Conservation (phyloP, 2,888 invertebrate species). For the Pristionchus maxplancki region DNA sequence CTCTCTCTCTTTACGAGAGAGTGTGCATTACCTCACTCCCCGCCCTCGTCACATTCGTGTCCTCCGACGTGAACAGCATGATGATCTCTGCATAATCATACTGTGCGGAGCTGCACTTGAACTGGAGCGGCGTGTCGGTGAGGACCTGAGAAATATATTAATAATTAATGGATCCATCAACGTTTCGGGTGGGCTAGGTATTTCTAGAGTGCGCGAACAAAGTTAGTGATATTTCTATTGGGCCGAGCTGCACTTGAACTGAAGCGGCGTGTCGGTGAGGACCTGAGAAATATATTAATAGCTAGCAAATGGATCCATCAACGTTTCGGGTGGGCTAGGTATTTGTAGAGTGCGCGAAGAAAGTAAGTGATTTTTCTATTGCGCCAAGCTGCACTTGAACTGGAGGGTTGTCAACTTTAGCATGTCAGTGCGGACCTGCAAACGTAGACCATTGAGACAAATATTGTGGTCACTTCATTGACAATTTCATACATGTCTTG, state of each 20-base stretch:
- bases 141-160: background rate
- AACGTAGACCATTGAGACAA: too few relatives aligned
- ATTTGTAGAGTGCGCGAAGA: too few relatives aligned
- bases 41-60: background rate
- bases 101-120: background rate
- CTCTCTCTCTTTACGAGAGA: too few relatives aligned
- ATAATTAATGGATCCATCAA: too few relatives aligned
- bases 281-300: background rate
- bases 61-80: background rate
- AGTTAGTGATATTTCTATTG: background rate
- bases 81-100: background rate
- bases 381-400: background rate
- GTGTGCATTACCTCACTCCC: background rate
- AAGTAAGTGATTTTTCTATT: background rate
- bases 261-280: background rate
- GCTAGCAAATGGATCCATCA: too few relatives aligned
- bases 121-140: background rate
- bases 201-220: too few relatives aligned
- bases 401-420: too few relatives aligned
- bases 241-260: background rate
- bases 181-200: too few relatives aligned
- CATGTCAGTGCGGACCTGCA: background rate
- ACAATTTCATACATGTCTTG: too few relatives aligned
- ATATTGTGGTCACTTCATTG: too few relatives aligned
- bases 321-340: too few relatives aligned